Base-by-base conservation (phyloP, 1,140 invertebrate genomes). In the Zeugodacus cucurbitae region DNA sequence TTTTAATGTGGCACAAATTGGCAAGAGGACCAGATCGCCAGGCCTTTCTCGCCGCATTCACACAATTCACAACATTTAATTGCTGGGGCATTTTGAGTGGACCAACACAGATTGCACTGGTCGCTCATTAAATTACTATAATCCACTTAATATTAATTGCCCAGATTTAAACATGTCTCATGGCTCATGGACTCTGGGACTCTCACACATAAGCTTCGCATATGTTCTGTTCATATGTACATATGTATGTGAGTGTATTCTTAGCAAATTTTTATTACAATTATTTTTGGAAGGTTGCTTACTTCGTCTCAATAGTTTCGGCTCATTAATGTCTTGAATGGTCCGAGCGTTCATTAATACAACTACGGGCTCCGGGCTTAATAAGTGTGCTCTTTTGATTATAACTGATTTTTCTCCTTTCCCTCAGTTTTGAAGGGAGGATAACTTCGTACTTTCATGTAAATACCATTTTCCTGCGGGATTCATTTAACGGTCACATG, bases 91-190 rank as follows among this genome's bases (percentile, higher is more conserved):
- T 37, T 86, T 10, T 86, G 87, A 64, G 22, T 82, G 41, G 26
- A 29, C 8, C n/a, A 29, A 1, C 59, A 32, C 86, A 67, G 59
- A 32, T 48, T 70, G 86, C 37, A 87, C 86, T 48, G 59, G 59
- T 70, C 86, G 20, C 64, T 87, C 64, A 67, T 87, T 87, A 88
- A 86, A 88, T 86, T 88, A 88, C 86, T 88, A 88, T 88, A 88
- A 88, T 88, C 88, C 88, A 88, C 82, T 88, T 88, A 88, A 86
- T 86, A 88, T 88, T 88, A 88, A 88, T 88, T 88, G 88, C 58
- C 59, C 32, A 86, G 86, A 82, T 88, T 88, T 86, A 88, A 88
- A 86, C 88, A 88, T 70, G 78, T 86, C 82, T 85, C 41, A 32
- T 64, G 62, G 62, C 88, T 64, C 78, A 85, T 58, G 57, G n/a